phyloP scores from a whole-genome alignment of 2,888 invertebrate species.

The Phyllotreta striolata region DNA sequence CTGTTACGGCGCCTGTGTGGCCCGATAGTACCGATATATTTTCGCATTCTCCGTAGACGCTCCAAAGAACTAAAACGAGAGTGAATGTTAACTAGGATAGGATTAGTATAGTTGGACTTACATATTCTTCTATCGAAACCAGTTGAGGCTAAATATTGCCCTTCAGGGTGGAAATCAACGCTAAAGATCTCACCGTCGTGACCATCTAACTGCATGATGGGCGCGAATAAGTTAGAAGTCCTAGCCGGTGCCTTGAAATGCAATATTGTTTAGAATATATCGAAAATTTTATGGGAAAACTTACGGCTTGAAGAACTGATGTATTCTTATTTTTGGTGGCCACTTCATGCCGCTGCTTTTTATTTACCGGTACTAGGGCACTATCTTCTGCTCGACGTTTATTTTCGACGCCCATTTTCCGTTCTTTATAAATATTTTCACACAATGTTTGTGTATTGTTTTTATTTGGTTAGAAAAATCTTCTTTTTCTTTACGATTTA shows the following conservation, averaged over 20 bases:
- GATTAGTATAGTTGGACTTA: constrained; percentile 63
- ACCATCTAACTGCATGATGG: constrained; percentile 95
- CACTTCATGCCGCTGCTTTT: constrained; percentile 76
- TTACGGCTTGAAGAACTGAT: constrained; percentile 77
- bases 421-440: neutral
- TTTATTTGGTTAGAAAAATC: no score
- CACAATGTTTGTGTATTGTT: neutral
- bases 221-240: constrained; percentile 88
- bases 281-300: constrained; percentile 46
- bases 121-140: constrained; percentile 96
- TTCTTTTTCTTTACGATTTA: no score
- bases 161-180: constrained; percentile 95
- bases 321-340: constrained; percentile 78
- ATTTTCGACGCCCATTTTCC: constrained; percentile 60
- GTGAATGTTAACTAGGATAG: no score
- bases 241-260: constrained; percentile 71
- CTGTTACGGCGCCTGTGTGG: constrained; percentile 95
- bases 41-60: constrained; percentile 97
- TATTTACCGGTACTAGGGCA: constrained; percentile 69
- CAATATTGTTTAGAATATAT: constrained; percentile 13
- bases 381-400: constrained; percentile 73
- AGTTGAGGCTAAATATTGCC: constrained; percentile 90
- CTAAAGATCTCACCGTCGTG: constrained; percentile 97
- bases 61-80: constrained; percentile 82
- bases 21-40: constrained; percentile 93